Conservation (phyloP, 2,797 vertebrate genomes). For the Buphagus erythrorhynchus region DNA sequence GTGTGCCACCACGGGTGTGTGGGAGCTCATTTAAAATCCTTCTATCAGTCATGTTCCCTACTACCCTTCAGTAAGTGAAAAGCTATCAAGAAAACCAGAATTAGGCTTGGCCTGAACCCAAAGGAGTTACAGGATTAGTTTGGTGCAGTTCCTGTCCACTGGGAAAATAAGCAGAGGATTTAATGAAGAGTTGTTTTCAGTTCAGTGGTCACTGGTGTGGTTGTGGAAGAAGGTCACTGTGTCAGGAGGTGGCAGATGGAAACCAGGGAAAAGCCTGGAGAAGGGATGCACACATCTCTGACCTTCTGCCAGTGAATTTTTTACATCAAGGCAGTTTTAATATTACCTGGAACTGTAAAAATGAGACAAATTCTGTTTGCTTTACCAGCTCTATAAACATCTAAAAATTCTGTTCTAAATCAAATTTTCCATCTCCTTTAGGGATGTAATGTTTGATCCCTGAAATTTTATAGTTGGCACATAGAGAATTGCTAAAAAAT, state of each 20-base stretch:
- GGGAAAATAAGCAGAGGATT: not conserved
- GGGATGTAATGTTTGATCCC: not conserved
- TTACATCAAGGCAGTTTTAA: not conserved
- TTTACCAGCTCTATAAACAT: not conserved
- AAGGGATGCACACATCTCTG: not conserved
- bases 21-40: not conserved
- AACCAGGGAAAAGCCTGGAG: not conserved
- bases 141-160: not conserved
- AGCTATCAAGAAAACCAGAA: not conserved
- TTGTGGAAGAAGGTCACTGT: not conserved
- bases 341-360: not conserved
- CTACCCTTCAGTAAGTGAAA: not conserved
- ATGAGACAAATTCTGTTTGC: not conserved
- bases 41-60: fast-evolving
- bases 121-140: not conserved
- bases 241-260: not conserved
- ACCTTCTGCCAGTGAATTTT: not conserved
- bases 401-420: not conserved
- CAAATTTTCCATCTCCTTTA: not conserved
- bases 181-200: not conserved
- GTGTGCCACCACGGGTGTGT: not conserved
- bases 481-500: not conserved
- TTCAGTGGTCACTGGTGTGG: not conserved
- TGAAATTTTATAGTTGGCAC: not conserved
- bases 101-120: not conserved